Percentiles rank a stretch among this genome's conserved stretches.
phyloP scores from a whole-genome alignment of 2,797 vertebrate species.

The Xyrichtys novacula region DNA sequence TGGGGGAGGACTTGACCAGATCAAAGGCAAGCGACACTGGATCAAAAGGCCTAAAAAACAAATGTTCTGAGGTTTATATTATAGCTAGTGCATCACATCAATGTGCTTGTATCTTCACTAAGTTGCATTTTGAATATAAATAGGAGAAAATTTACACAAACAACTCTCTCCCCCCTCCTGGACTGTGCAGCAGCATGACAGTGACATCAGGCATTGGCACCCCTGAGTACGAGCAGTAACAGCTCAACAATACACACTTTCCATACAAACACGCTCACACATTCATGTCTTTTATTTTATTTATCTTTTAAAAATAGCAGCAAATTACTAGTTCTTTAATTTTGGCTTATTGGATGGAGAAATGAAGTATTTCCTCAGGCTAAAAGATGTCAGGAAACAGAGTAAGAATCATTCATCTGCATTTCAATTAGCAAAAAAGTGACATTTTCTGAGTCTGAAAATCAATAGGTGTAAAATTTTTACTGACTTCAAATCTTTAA shows the following conservation, averaged over 20 bases:
- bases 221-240: conserved; percentile 18
- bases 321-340: not conserved
- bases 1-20: not conserved
- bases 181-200: conserved; percentile 34
- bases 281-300: not conserved
- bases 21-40: not conserved
- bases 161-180: conserved; percentile 13
- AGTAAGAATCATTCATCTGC: not conserved
- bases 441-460: no score
- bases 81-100: no score
- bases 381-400: not conserved
- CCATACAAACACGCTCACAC: conserved; percentile 1
- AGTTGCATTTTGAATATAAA: conserved; percentile 8
- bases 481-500: not conserved
- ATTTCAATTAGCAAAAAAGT: no score
- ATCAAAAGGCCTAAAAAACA: not conserved
- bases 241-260: conserved; percentile 9
- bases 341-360: not conserved
- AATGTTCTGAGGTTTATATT: not conserved
- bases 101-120: not conserved
- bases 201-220: conserved; percentile 49
- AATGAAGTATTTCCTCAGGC: not conserved
- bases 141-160: conserved; percentile 28
- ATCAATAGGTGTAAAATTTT: no score
- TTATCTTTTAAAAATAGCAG: not conserved